Percentiles rank a stretch among this genome's conserved stretches.
Evolutionary conservation across 1,140 invertebrate genomes (phyloP).

Genomic region (Hylyphantes graminicola): DNA sequence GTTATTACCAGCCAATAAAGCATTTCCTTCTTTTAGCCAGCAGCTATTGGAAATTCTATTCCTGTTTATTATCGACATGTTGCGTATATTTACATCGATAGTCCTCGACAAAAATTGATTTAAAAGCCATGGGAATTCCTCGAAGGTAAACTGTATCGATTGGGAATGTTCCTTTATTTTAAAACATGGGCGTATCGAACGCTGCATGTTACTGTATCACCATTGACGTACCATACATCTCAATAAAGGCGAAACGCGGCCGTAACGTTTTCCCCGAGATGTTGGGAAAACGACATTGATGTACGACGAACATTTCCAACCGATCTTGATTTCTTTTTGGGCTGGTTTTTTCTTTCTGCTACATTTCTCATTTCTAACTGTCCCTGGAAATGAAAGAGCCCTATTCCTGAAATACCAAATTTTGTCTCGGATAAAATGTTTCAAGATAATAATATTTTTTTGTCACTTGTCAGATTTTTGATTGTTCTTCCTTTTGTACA

Average conservation of each 20-base stretch:
- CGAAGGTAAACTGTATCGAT: not conserved
- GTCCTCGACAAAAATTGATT: too few relatives aligned
- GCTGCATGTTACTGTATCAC: constrained; percentile 12
- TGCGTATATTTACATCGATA: too few relatives aligned
- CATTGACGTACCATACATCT: constrained; percentile 37
- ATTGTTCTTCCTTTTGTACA: too few relatives aligned
- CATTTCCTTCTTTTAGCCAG: too few relatives aligned
- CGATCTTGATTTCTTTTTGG: constrained; percentile 40
- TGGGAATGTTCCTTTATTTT: constrained; percentile 14
- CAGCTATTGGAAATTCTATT: too few relatives aligned
- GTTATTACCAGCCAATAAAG: too few relatives aligned
- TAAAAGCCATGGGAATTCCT: not conserved
- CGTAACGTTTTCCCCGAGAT: constrained; percentile 24
- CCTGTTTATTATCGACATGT: too few relatives aligned
- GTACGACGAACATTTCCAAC: constrained; percentile 44
- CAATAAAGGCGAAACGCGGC: constrained; percentile 46
- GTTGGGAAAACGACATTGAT: constrained; percentile 26
- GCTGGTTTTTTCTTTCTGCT: not conserved
- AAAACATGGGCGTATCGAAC: constrained; percentile 25
- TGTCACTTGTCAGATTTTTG: too few relatives aligned
- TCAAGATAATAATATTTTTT: too few relatives aligned
- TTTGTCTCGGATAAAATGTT: too few relatives aligned
- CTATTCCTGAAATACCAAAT: too few relatives aligned
- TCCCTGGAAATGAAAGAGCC: too few relatives aligned
- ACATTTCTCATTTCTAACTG: not conserved